Conservation (phyloP, 2,113 vertebrate species). For the Percina caprodes region DNA sequence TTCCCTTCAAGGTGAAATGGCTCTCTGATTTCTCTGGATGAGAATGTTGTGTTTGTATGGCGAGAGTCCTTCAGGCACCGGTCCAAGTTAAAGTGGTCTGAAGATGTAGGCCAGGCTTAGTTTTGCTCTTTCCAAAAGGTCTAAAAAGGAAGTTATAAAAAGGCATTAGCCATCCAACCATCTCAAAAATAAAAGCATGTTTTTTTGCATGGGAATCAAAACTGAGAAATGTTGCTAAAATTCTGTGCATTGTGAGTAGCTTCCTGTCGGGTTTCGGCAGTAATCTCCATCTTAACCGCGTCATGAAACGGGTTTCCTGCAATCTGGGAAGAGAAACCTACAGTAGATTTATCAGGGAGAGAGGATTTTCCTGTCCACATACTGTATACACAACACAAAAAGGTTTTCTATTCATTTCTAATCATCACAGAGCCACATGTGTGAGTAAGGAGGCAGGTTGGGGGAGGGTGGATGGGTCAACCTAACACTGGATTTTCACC, state of each 20-base stretch:
- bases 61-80: not conserved
- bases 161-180: not conserved
- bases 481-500: too few relatives aligned
- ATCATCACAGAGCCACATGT: too few relatives aligned
- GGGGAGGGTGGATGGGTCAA: too few relatives aligned
- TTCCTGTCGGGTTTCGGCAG: not conserved
- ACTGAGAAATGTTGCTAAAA: not conserved
- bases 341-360: too few relatives aligned
- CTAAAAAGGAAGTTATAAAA: not conserved
- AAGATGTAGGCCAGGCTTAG: not conserved
- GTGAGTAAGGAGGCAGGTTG: too few relatives aligned
- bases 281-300: not conserved
- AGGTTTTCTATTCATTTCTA: too few relatives aligned
- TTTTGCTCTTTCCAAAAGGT: not conserved
- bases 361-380: too few relatives aligned
- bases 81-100: slow-evolving; percentile 8
- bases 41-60: not conserved
- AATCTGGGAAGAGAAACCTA: too few relatives aligned
- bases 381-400: too few relatives aligned
- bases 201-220: not conserved
- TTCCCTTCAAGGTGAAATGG: slow-evolving; percentile 13
- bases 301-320: too few relatives aligned
- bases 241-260: not conserved
- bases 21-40: slow-evolving; percentile 21
- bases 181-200: not conserved